Base-by-base conservation (phyloP, 2,888 invertebrate genomes). In the Drosophila monieri region DNA sequence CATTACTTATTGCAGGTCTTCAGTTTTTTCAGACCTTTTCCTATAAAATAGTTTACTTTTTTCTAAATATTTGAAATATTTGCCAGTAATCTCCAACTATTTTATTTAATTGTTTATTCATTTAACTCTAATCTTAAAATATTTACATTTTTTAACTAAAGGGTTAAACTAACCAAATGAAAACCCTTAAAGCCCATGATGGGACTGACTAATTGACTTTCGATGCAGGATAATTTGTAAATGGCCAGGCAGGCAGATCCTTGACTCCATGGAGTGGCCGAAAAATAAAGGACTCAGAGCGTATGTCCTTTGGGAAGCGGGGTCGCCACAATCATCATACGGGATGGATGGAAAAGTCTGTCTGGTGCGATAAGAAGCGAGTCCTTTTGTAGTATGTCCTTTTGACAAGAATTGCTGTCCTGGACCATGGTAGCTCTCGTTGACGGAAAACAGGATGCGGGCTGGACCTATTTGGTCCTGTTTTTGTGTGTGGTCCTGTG, bases 201-300 rank as follows among this genome's bases (percentile, higher is more conserved):
- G 47, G 12, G 21, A 15, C 27, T 35, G 58, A 35, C 25, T 46
- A 60, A 61, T 61, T 60, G 60, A 46, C 60, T 60, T 60, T 30
- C 46, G 60, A 60, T 30, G 46, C 21, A 35, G 21, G 27, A 14
- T 60, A 37, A 47, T 60, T 60, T 60, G 44, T 46, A 60, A 46
- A 60, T 46, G 61, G 46, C 44, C 37, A 8, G 41, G 18, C 15
- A 21, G 46, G 41, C 15, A 21, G 46, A 60, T 30, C 46, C 37
- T 37, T 61, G 5, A 44, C 27, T 27, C 6, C 25, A 12, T 21
- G 8, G 21, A 12, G 21, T 32, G 25, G 30, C 37, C 30, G 27
- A 30, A 23, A 48, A 47, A 47, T 47, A 60, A 60, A 21, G 61
- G 46, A 21, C 18, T 12, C 30, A n/a, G 32, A 23, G 6, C 6